Conservation (phyloP, 2,797 vertebrate species). For the Gallirallus australis region DNA sequence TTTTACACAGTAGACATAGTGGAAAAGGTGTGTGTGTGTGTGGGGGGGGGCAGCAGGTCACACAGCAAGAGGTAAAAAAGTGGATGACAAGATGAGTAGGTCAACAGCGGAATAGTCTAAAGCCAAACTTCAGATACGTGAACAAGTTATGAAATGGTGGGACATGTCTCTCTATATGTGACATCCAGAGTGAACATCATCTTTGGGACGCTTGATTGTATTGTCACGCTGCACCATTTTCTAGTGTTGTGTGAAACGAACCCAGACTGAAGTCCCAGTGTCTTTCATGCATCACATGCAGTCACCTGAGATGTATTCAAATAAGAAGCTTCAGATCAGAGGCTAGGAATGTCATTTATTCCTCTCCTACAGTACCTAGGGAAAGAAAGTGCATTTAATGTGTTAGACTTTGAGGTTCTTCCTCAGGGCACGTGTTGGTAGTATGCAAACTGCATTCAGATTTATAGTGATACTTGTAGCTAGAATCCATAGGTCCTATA, state of each 20-base stretch:
- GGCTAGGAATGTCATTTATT: not conserved
- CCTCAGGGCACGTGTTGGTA: not conserved
- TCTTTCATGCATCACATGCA: not conserved
- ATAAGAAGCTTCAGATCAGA: not conserved
- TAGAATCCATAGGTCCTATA: not conserved
- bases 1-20: too few relatives aligned
- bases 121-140: not conserved
- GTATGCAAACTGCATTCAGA: not conserved
- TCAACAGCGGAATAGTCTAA: not conserved
- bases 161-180: not conserved
- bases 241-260: not conserved
- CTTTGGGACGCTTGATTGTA: not conserved
- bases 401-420: not conserved
- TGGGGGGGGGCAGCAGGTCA: not conserved
- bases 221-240: not conserved
- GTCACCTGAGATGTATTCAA: not conserved
- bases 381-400: not conserved
- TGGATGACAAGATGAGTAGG: not conserved
- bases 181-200: not conserved
- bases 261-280: not conserved
- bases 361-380: not conserved
- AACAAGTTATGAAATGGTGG: not conserved
- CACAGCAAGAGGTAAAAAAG: not conserved
- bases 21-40: not conserved
- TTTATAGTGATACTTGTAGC: not conserved